Percentiles rank a stretch among this genome's conserved stretches.
Evolutionary conservation across 2,888 invertebrate species (phyloP).

Genomic region (Eumerus sabulonum): DNA sequence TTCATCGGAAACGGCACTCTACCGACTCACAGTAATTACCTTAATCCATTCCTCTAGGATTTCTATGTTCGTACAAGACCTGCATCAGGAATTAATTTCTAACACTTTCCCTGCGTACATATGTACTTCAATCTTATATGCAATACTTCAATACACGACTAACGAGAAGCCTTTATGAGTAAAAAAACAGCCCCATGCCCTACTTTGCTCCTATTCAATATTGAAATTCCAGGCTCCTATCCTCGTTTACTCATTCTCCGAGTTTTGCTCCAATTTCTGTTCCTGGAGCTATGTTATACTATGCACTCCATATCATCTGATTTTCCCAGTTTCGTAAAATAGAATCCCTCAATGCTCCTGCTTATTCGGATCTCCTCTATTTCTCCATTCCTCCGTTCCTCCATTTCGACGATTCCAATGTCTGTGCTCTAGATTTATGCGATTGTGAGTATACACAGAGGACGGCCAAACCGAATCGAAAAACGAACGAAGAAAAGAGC

Average conservation of each 20-base stretch:
- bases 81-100: conserved; percentile 17
- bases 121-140: conserved; percentile 21
- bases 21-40: conserved; percentile 46
- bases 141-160: background rate
- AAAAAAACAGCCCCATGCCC: conserved; percentile 54
- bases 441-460: conserved; percentile 39
- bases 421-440: conserved; percentile 56
- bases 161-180: conserved; percentile 42
- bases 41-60: conserved; percentile 45
- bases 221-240: conserved; percentile 29
- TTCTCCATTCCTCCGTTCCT: background rate
- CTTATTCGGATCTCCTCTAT: background rate
- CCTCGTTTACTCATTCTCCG: background rate
- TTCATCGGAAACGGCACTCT: conserved; percentile 2
- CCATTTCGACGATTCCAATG: conserved; percentile 1
- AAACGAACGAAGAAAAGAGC: conserved; percentile 31
- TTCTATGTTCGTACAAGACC: background rate
- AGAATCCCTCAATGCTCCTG: background rate
- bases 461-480: conserved; percentile 35
- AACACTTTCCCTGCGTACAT: conserved; percentile 8
- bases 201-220: conserved; percentile 40
- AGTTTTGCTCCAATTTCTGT: conserved; percentile 1
- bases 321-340: conserved; percentile 37
- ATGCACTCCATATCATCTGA: conserved; percentile 30
- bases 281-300: conserved; percentile 8